A percentile compares a stretch with the other conserved stretches of the same genome.
Conservation (phyloP, 2,113 vertebrate genomes). For the Myrmecophaga tridactyla region DNA sequence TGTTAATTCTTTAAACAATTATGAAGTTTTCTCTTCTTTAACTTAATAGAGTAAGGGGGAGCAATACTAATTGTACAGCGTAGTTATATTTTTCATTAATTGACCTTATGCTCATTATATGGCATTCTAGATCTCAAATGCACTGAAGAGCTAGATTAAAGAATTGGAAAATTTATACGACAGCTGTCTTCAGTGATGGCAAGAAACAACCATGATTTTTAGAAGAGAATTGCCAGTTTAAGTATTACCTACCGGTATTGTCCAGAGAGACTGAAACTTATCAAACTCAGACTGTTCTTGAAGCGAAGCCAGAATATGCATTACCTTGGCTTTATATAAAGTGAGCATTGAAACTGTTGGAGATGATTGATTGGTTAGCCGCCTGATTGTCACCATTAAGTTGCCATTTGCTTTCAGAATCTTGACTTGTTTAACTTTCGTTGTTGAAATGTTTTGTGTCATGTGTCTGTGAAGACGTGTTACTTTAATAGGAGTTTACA, state of each 20-base stretch:
- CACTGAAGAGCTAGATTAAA: conserved; percentile 64
- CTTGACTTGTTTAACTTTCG: neutral
- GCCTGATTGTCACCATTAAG: neutral
- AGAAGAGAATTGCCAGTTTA: neutral
- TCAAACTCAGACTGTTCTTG: neutral
- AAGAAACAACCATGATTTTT: too few relatives aligned
- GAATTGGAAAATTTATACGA: too few relatives aligned
- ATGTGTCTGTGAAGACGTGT: conserved; percentile 4
- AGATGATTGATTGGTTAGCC: neutral
- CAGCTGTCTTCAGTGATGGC: too few relatives aligned
- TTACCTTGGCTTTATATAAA: neutral
- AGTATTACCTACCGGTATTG: conserved; percentile 60
- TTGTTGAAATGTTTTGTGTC: neutral
- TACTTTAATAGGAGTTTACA: neutral
- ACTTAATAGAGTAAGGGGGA: conserved; percentile 56
- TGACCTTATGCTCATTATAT: too few relatives aligned
- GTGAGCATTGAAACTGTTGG: neutral
- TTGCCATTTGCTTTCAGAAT: neutral
- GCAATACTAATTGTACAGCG: conserved; percentile 72
- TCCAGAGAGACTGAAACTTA: neutral
- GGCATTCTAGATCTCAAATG: conserved; percentile 60
- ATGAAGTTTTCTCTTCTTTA: conserved; percentile 71
- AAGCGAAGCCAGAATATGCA: neutral
- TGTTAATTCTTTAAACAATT: conserved; percentile 66
- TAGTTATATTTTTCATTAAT: conserved; percentile 64